These are phyloP conservation scores for Drosophila sordidula DNA, from an alignment of 2,888 invertebrate species.

Conservation along the genomic window DNA sequence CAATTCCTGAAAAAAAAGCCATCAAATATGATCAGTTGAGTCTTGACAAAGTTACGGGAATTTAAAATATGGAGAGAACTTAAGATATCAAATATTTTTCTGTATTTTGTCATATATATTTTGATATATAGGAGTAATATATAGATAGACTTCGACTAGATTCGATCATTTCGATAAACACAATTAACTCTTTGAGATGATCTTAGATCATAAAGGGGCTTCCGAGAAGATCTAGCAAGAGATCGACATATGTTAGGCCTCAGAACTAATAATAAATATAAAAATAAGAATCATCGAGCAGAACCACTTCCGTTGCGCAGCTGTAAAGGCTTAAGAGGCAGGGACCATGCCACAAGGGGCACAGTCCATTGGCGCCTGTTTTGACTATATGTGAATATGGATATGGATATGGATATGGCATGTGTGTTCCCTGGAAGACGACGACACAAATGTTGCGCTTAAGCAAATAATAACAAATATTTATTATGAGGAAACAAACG, in stretches of 20 bases:
- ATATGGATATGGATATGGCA: slow-evolving; percentile 1
- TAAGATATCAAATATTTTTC: too few relatives aligned
- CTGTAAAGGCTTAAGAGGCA: slow-evolving; percentile 66
- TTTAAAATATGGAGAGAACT: too few relatives aligned
- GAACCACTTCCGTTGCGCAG: slow-evolving; percentile 48
- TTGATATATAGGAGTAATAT: too few relatives aligned
- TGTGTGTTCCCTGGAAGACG: slow-evolving; percentile 45
- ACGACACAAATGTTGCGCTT: slow-evolving; percentile 57
- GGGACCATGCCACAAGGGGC: slow-evolving; percentile 14
- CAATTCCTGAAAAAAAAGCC: too few relatives aligned
- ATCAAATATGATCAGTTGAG: too few relatives aligned
- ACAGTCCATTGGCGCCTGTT: slow-evolving; percentile 59
- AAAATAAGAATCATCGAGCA: neutral
- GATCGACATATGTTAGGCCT: slow-evolving; percentile 15
- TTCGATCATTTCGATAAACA: too few relatives aligned
- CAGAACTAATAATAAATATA: neutral
- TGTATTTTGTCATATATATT: too few relatives aligned
- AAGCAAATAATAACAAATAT: slow-evolving; percentile 68
- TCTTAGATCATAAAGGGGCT: slow-evolving; percentile 6
- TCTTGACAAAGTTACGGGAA: too few relatives aligned
- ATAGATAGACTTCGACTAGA: too few relatives aligned
- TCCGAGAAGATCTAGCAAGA: too few relatives aligned
- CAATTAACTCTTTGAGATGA: neutral
- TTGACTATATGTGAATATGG: neutral
- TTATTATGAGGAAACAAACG: slow-evolving; percentile 67